Base-by-base conservation (phyloP, 2,797 vertebrate species). In the Diplodus sargus region DNA sequence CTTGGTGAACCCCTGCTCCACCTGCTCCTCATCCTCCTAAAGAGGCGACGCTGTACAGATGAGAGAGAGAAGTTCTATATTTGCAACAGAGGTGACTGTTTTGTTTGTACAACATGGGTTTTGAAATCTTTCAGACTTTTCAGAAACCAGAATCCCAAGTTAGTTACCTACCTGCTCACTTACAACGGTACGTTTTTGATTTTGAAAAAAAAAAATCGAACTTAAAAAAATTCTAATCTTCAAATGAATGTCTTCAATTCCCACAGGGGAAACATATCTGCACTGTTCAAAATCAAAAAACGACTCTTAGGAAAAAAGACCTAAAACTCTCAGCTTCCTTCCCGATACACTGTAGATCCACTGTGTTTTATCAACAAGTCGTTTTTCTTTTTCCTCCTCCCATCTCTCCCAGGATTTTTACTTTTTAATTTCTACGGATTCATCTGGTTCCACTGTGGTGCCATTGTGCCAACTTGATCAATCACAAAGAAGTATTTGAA, bases 1-100 rank as follows among this genome's bases (percentile, higher is more conserved):
- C 88, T 87, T 79, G 89, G 88, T 82, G 85, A 87, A 83, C 57
- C 81, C 62, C 68, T 5, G 42, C 78, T 64, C 39, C 79, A 64
- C 78, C 74, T 25, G 71, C 81, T 90, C 85, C 85, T 84, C 79
- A 59, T 78, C 83, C 79, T 86, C 83, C 85, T 77, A 47, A 72
- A 83, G 86, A 87, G 78, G 84, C 68, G 87, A 85, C 78, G 78
- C 80, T 97, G 97, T 97, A 96, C 96, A 97, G 96, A 90, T 43
- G 79, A 83, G 79, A 88, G 79, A 87, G 92, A 96, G 94, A 96
- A 91, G 95, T 94, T 98, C 96, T 98, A 97, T 97, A 97, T 98
- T 99, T 98, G 96, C 97, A 97, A 97, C 92, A 95, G 96, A 93
- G 96, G 94, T 89, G 94, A 96, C 94, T 92, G 90, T 93, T 92